Evolutionary conservation across 2,888 invertebrate genomes (phyloP), one percentile per base, ranked within the genome.

Genomic region (Drosophila niveifrons): DNA sequence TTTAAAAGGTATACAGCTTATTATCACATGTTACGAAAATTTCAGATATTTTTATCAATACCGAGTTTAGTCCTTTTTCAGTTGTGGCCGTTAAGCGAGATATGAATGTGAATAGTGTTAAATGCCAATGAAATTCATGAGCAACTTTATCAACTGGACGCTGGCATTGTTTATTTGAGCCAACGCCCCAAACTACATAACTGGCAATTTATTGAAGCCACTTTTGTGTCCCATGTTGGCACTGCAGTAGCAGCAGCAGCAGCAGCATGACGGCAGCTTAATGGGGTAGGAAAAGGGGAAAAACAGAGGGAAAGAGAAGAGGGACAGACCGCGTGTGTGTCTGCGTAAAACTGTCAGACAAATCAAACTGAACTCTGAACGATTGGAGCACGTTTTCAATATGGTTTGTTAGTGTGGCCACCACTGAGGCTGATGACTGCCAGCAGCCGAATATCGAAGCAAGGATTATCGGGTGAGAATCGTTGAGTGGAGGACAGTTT

Each of bases 321-420:
- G 29, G 50, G 34, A 17, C 2, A 28, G 13, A 15, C 4, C n/a
- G 15, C 2, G 28, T 6, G 17, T 17, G 6, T 29, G 39, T 15
- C 44, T 23, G 66, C 51, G 48, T 62, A 62, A 65, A 78, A 74
- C 78, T 85, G 86, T 86, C 81, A 81, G 83, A 74, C 86, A 83
- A 86, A 83, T 86, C 86, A 83, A 83, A 82, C 78, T 74, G 52
- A 75, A 76, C 82, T 68, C 82, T 70, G 69, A 82, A 66, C 82
- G 82, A 75, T 78, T 82, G 78, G 75, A 81, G 79, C 83, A 83
- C 86, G 86, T 83, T 79, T 86, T 83, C 83, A 86, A 83, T 86
- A 86, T 86, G 86, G 83, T 86, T 86, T 83, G 83, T 83, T 83
- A 80, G 80, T 78, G 80, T 68, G 80, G 77, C 78, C 70, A 72